These are phyloP conservation scores for Eupithecia abbreviata DNA, from an alignment of 2,888 invertebrate species.

Conservation along the genomic window DNA sequence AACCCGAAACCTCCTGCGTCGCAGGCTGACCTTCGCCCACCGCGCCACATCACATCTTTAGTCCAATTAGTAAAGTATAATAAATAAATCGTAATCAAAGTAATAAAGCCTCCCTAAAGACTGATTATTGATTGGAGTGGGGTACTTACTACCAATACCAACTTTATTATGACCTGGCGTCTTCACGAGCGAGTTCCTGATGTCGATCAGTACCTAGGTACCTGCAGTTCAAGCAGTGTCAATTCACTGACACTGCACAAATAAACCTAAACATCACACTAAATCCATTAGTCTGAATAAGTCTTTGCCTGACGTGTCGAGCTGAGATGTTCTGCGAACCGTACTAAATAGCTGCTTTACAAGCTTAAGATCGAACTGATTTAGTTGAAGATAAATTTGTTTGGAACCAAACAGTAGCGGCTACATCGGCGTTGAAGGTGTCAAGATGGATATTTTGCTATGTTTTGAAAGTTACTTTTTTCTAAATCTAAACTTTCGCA, in stretches of 20 bases:
- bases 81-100: background rate
- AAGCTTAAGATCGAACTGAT: constrained; percentile 24
- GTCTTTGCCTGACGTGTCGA: constrained; percentile 19
- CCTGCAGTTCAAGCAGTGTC: no score
- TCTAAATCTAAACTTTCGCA: no score
- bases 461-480: background rate
- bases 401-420: background rate
- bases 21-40: no score
- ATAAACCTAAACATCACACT: background rate
- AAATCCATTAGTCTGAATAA: constrained; percentile 7
- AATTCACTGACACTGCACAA: no score
- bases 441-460: background rate
- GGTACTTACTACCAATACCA: no score
- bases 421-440: background rate
- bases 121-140: no score
- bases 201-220: no score
- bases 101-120: background rate
- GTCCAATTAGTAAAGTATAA: background rate
- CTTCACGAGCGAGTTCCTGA: no score
- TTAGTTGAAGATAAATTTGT: constrained; percentile 20
- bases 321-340: constrained; percentile 22
- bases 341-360: constrained; percentile 27
- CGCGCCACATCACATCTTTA: no score
- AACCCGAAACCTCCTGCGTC: no score
- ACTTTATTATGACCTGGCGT: no score